Conservation (phyloP, 1,140 invertebrate species). For the Drosophila biarmipes region DNA sequence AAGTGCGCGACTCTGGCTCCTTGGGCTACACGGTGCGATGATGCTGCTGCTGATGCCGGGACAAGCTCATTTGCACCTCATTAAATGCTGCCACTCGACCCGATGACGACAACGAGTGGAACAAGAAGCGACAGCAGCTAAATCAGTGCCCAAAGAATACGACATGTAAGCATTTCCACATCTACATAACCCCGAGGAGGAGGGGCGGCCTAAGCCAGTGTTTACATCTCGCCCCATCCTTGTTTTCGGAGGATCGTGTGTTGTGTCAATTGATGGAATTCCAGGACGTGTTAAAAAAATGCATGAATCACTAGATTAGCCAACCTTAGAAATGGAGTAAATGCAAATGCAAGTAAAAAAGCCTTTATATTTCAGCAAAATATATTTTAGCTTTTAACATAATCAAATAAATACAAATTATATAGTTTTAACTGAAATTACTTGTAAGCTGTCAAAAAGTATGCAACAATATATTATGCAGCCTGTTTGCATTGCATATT, state of each 20-base stretch:
- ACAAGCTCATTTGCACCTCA: conserved; percentile 84
- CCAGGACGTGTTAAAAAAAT: neutral
- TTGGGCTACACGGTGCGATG: conserved; percentile 7
- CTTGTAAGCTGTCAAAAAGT: no score
- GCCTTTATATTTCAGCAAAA: no score
- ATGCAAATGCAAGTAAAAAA: no score
- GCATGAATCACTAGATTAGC: no score
- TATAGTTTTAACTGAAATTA: no score
- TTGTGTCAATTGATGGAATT: neutral
- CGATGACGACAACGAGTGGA: conserved; percentile 59
- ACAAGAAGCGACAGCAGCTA: conserved; percentile 32
- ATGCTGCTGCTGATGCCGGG: conserved; percentile 44
- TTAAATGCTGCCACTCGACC: conserved; percentile 83
- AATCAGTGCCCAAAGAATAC: conserved; percentile 59
- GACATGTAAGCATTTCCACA: conserved; percentile 3
- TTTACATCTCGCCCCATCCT: conserved; percentile 21
- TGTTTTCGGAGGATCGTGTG: neutral
- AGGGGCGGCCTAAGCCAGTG: conserved; percentile 6
- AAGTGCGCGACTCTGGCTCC: conserved; percentile 65
- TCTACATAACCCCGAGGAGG: neutral
- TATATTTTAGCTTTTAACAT: no score
- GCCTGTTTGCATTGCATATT: no score
- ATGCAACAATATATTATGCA: no score
- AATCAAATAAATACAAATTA: no score
- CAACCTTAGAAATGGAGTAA: no score